A percentile compares a stretch with the other conserved stretches of the same genome.
Conservation (phyloP, 2,888 invertebrate species). For the Drosophila picticornis region DNA sequence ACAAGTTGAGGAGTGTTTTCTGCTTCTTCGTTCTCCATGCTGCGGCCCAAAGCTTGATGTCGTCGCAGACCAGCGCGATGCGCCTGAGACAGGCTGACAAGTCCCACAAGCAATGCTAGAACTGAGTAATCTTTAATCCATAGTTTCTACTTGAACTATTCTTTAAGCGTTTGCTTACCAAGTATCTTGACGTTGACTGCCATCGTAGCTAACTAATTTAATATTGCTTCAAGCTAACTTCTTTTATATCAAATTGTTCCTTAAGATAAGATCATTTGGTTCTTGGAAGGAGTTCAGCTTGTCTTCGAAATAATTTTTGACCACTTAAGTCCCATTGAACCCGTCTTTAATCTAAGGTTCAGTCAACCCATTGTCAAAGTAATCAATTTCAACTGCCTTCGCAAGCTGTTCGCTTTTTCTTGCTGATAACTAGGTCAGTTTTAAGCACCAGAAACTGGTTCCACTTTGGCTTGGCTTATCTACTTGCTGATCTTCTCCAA, state of each 20-base stretch:
- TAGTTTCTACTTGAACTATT: not conserved
- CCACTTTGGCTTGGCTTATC: constrained; percentile 22
- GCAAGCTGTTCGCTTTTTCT: constrained; percentile 1
- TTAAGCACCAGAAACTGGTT: constrained; percentile 41
- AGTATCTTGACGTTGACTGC: constrained; percentile 43
- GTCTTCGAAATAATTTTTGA: constrained; percentile 9
- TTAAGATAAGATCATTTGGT: constrained; percentile 49
- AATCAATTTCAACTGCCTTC: constrained; percentile 49
- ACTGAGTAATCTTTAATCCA: not conserved
- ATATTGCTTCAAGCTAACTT: not conserved
- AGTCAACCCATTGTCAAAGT: constrained; percentile 46
- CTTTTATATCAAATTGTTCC: constrained; percentile 55
- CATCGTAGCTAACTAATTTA: constrained; percentile 55
- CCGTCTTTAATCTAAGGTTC: constrained; percentile 41
- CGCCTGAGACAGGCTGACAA: constrained; percentile 33
- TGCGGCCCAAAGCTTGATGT: constrained; percentile 52
- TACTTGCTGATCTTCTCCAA: constrained; percentile 24
- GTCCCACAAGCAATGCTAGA: constrained; percentile 41
- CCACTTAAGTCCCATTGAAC: constrained; percentile 10
- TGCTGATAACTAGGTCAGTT: constrained; percentile 57
- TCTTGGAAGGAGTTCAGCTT: constrained; percentile 42
- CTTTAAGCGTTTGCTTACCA: constrained; percentile 25
- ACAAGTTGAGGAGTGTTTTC: constrained; percentile 59
- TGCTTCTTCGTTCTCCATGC: constrained; percentile 25
- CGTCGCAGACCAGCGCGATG: constrained; percentile 37